phyloP scores from a whole-genome alignment of 1,140 invertebrate genomes.

The Drosophila persimilis region DNA sequence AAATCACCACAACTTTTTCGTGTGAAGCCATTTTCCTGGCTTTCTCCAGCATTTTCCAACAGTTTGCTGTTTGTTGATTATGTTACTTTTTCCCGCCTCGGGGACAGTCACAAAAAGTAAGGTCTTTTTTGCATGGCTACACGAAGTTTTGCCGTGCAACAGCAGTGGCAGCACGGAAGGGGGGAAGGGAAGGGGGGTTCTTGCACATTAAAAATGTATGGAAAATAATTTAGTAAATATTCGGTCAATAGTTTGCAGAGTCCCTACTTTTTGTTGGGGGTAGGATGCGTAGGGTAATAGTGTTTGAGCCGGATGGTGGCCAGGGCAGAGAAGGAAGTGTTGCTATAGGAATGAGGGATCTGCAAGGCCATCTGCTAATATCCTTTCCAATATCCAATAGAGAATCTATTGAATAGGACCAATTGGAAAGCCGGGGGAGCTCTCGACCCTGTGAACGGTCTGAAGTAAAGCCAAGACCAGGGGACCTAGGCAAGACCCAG shows the following conservation, averaged over 20 bases:
- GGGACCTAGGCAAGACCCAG: no score
- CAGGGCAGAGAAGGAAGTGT: no score
- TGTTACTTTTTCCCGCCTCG: slow-evolving; percentile 18
- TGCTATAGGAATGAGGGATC: no score
- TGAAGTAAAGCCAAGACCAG: no score
- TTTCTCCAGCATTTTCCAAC: slow-evolving; percentile 18
- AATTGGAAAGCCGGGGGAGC: no score
- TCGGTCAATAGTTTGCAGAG: slow-evolving; percentile 27
- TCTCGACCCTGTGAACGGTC: no score
- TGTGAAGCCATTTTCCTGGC: slow-evolving; percentile 62
- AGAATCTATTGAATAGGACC: no score
- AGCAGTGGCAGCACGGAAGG: slow-evolving; percentile 27
- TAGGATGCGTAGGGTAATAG: no score
- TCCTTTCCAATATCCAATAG: no score
- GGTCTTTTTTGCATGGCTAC: slow-evolving; percentile 51
- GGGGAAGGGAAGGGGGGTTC: background rate
- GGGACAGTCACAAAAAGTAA: slow-evolving; percentile 33
- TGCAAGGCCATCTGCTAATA: no score
- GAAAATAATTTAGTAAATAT: slow-evolving; percentile 52
- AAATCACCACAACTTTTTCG: slow-evolving; percentile 75
- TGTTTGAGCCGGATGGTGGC: no score
- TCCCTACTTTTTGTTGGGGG: background rate
- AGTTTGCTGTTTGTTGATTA: slow-evolving; percentile 18
- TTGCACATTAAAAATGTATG: slow-evolving; percentile 57
- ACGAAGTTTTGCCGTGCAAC: slow-evolving; percentile 31